Base-by-base conservation (phyloP, 2,888 invertebrate species). In the Tortrix viridana region DNA sequence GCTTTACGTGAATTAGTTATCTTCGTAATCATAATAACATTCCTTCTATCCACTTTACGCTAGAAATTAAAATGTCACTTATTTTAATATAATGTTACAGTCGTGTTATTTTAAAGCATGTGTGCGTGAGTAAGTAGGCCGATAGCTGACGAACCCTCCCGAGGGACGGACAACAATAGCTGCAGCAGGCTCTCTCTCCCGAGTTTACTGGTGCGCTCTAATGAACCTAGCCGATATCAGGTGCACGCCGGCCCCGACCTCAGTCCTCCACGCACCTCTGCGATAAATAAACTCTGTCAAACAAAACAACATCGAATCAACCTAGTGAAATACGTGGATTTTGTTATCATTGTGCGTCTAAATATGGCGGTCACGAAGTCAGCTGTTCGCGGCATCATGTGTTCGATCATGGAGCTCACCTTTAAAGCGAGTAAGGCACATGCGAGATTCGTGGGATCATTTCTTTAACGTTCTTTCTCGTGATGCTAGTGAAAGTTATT, bases 161-260 rank as follows among this genome's bases (percentile, higher is more conserved):
- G 69, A 71, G 88, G 90, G 91, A 86, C 78, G 81, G 82, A 84
- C 80, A 88, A 92, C 90, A 91, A 91, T 90, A 90, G 89, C 85
- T 79, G 81, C 82, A 82, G 77, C 80, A 82, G 79, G 79, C 80
- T 76, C 80, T 80, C 82, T 82, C 84, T 84, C 88, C 84, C 68
- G 81, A 81, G 84, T 78, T 76, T 75, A 89, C 76, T 86, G 89
- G 89, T 89, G 86, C 91, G 91, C 84, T 88, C 88, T 81, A 90
- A 79, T 89, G 89, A 87, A 78, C 87, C 82, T 79, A 74, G 73
- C 82, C 80, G 77, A 79, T 74, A 76, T 79, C 78, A 80, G 80
- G 80, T 81, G 77, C 77, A 75, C 75, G 70, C 65, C 77, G 78
- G 70, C 72, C 73, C 69, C 69, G 69, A 65, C 65, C 74, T 65